phyloP scores from a whole-genome alignment of 1,140 invertebrate genomes.

The Sarcophaga peregrina region DNA sequence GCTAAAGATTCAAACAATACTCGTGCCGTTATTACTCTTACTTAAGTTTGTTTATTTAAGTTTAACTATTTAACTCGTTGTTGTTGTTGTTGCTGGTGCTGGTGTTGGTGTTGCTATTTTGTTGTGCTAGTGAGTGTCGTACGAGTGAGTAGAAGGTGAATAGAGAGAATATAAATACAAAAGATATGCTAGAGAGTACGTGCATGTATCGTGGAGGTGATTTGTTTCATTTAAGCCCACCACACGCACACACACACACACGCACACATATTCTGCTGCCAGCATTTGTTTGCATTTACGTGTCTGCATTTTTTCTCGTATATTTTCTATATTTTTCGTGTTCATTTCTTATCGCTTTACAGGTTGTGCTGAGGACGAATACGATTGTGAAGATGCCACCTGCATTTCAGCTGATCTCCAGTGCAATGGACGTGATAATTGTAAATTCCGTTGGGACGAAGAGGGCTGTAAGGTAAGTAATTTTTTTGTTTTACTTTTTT shows the following conservation, averaged over 20 bases:
- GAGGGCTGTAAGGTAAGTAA: slow-evolving; percentile 76
- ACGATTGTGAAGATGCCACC: slow-evolving; percentile 86
- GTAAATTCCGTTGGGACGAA: slow-evolving; percentile 87
- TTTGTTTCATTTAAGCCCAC: neutral
- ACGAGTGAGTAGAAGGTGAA: too few species aligned
- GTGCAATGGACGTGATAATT: slow-evolving; percentile 82
- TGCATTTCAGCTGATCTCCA: slow-evolving; percentile 79
- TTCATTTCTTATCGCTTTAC: neutral
- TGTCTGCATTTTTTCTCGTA: neutral
- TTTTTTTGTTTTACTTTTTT: neutral
- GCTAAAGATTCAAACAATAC: too few species aligned
- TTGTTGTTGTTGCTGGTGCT: too few species aligned
- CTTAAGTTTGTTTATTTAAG: too few species aligned
- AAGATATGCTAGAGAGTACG: too few species aligned
- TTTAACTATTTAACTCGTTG: too few species aligned
- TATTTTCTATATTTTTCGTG: neutral
- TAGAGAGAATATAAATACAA: too few species aligned
- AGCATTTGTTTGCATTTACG: neutral
- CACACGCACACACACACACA: neutral
- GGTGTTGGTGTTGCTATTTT: too few species aligned
- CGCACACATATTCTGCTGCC: neutral
- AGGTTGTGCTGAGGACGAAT: slow-evolving; percentile 71
- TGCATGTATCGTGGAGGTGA: neutral
- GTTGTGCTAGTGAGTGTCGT: too few species aligned
- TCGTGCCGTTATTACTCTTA: too few species aligned